Base-by-base conservation (phyloP, 1,140 invertebrate species). In the Zaprionus capensis region DNA sequence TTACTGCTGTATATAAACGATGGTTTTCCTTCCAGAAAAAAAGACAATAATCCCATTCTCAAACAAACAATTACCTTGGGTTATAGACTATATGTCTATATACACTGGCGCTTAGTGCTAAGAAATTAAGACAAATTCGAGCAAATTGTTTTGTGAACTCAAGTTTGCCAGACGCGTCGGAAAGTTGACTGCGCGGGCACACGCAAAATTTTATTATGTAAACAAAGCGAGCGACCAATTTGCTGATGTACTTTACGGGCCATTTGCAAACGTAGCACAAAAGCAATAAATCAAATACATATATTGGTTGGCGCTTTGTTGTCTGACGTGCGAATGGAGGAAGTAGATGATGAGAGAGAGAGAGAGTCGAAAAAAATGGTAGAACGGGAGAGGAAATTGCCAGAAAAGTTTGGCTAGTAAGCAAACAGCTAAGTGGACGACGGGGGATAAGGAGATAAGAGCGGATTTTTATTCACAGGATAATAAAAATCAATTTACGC, bases 401-500 rank as follows among this genome's bases (percentile, higher is more conserved):
- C 61, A 24, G 41, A 83, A 83, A 82, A 51, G 75, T 83, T 80
- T 73, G 75, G 65, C 73, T 26, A 65, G 53, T 49, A 38, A 65
- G 51, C 76, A 72, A 71, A 66, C 63, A 56, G 55, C 38, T 20
- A 24, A 38, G 56, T 38, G 67, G 46, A 34, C 38, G 65, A 66
- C 28, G 4, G 15, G 59, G 28, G 17, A 22, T 44, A 26, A n/a
- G 34, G 53, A 41, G n/a, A 26, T 62, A 59, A 58, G 38, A 41
- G 57, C 5, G 46, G 51, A 65, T 67, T 71, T 55, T 64, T 62
- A 56, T 63, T 31, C 77, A 64, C 70, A 78, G 81, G 81, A 83
- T 83, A 83, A 83, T 83, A 83, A 83, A 83, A 83, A 83, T 83
- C 81, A 83, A 83, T 83, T 83, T 83, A 80, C 77, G 81, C 81